These are phyloP conservation scores for Neodiprion fabricii DNA, from an alignment of 1,140 invertebrate species.

Conservation along the genomic window DNA sequence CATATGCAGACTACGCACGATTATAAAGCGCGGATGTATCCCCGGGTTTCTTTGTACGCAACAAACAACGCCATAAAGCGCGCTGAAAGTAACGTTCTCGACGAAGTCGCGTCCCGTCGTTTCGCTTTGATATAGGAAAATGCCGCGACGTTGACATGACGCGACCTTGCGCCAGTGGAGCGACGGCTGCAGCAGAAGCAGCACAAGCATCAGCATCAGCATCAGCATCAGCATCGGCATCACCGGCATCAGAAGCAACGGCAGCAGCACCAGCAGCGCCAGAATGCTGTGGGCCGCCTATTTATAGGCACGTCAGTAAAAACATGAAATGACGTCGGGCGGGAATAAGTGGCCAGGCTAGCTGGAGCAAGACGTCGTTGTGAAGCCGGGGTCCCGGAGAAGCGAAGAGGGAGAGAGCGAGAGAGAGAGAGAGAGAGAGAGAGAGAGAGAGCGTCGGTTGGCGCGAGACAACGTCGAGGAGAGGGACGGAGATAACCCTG, in stretches of 20 bases:
- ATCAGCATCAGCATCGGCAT: background rate
- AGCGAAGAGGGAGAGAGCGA: background rate
- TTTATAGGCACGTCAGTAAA: constrained; percentile 51
- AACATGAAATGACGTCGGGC: constrained; percentile 45
- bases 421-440: background rate
- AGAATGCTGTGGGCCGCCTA: constrained; percentile 33
- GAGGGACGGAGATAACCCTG: constrained; percentile 24
- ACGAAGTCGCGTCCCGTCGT: no score
- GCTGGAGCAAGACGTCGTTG: background rate
- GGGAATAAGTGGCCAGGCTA: constrained; percentile 22
- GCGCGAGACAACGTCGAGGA: constrained; percentile 20
- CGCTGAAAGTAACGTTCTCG: no score
- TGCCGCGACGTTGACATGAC: background rate
- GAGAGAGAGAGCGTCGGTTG: constrained; percentile 7
- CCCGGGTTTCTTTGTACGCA: no score
- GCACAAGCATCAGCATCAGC: background rate
- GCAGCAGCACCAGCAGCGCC: constrained; percentile 12
- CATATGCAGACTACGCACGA: no score
- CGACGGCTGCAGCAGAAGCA: constrained; percentile 21
- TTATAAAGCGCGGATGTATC: no score
- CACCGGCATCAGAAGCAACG: background rate
- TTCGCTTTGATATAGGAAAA: no score
- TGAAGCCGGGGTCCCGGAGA: constrained; percentile 8
- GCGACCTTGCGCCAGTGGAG: constrained; percentile 48
- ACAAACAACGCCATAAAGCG: no score